These are phyloP conservation scores for Sussaba pulchella DNA, from an alignment of 2,888 invertebrate genomes.

Conservation along the genomic window DNA sequence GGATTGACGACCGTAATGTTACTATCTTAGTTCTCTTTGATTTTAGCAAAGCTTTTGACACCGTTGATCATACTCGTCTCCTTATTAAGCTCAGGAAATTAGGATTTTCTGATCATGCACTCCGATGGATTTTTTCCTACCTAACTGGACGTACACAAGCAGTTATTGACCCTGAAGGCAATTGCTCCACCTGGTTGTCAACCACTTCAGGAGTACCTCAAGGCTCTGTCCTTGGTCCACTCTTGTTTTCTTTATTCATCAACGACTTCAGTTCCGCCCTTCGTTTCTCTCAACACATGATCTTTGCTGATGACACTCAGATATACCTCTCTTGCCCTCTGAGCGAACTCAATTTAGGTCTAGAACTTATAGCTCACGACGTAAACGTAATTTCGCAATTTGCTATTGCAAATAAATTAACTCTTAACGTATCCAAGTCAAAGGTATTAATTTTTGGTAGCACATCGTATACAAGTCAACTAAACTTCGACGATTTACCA, in stretches of 20 bases:
- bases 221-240: neutral
- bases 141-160: neutral
- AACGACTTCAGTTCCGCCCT: neutral
- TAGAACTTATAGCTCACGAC: neutral
- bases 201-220: neutral
- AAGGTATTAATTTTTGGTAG: slow-evolving; percentile 23
- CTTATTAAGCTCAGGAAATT: too few species aligned
- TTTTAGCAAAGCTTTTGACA: too few species aligned
- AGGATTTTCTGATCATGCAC: too few species aligned
- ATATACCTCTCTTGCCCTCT: slow-evolving; percentile 9
- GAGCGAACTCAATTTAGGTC: too few species aligned
- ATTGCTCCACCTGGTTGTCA: neutral
- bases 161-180: neutral
- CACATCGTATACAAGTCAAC: neutral
- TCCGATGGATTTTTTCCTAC: slow-evolving; percentile 7
- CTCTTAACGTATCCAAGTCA: neutral
- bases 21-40: too few species aligned
- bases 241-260: neutral
- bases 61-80: neutral
- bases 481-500: neutral
- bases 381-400: neutral
- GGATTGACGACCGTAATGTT: too few species aligned
- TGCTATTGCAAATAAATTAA: neutral
- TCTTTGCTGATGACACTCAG: slow-evolving; percentile 28
- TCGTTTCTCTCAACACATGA: neutral